Base-by-base conservation (phyloP, 2,888 invertebrate genomes). In the Carabus problematicus region DNA sequence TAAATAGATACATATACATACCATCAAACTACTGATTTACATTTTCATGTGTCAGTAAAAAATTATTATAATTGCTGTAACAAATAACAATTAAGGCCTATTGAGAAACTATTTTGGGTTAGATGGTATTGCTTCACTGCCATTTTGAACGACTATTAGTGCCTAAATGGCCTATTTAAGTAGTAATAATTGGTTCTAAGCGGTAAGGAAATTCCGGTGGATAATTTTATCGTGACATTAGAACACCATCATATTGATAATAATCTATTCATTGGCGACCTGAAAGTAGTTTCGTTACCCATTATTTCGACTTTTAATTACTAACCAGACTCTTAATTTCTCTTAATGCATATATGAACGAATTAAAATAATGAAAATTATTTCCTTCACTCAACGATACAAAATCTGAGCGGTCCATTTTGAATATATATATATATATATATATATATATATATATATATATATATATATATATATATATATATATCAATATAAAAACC, bases 61-160 rank as follows among this genome's bases (percentile, higher is more conserved):
- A 45, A 45, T 45, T 45, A 45, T 45, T 45, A 45, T 45, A 45
- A 45, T 45, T 45, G 45, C 45, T 12, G 45, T 12, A 45, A 11
- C 45, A 45, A 45, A 45, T 45, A 45, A 45, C 45, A 45, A 45
- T 45, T 45, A 45, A 45, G 45, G 14, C n/a, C 45, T 45, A 45
- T 45, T 45, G 45, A 45, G 14, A 45, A 45, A 45, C 45, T n/a
- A 45, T 45, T 45, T 45, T 12, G 11, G 14, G 14, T n/a, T 45
- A 11, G 14, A 45, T 12, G 45, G 45, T n/a, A 45, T 45, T 45
- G 2, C 14, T 45, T 45, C 45, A 29, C 29, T 29, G 29, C 29
- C 29, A 29, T 29, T 29, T 29, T 29, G 11, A 45, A 45, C 7
- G 45, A 45, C 45, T n/a, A 14, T 12, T n/a, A 12, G 45, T 45